A percentile compares a stretch with the other conserved stretches of the same genome.
phyloP scores from a whole-genome alignment of 2,888 invertebrate species.

The Hydrotaea diabolus region DNA sequence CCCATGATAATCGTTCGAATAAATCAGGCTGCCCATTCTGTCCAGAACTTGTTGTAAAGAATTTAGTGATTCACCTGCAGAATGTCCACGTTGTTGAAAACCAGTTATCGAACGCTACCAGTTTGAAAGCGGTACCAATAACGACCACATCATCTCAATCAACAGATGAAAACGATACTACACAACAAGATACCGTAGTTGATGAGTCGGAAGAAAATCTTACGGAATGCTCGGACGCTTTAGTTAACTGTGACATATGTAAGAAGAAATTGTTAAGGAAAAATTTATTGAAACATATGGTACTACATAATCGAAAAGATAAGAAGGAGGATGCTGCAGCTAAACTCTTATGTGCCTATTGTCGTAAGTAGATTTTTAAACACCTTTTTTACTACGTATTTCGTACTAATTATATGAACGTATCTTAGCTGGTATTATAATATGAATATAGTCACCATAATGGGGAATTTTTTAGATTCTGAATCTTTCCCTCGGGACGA shows the following conservation, averaged over 20 bases:
- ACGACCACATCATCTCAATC: slow-evolving; percentile 49
- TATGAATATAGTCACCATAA: too few species aligned
- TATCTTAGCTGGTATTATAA: too few species aligned
- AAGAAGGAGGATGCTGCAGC: slow-evolving; percentile 44
- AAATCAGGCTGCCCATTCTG: slow-evolving; percentile 46
- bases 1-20: slow-evolving; percentile 25
- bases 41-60: slow-evolving; percentile 16
- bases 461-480: too few species aligned
- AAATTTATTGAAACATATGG: slow-evolving; percentile 68
- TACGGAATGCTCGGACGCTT: slow-evolving; percentile 22
- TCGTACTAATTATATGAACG: too few species aligned
- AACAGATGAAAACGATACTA: background rate
- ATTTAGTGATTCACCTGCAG: slow-evolving; percentile 49
- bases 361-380: slow-evolving; percentile 68
- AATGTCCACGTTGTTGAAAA: slow-evolving; percentile 12
- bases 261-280: slow-evolving; percentile 62
- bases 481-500: too few species aligned
- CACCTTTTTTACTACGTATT: too few species aligned
- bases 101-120: background rate
- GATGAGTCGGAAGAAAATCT: background rate
- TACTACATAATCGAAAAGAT: slow-evolving; percentile 66
- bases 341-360: slow-evolving; percentile 67
- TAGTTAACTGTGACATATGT: slow-evolving; percentile 66
- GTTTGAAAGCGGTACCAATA: background rate
- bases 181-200: too few species aligned